Base-by-base conservation (phyloP, 2,888 invertebrate species). In the Diabrotica balteata region DNA sequence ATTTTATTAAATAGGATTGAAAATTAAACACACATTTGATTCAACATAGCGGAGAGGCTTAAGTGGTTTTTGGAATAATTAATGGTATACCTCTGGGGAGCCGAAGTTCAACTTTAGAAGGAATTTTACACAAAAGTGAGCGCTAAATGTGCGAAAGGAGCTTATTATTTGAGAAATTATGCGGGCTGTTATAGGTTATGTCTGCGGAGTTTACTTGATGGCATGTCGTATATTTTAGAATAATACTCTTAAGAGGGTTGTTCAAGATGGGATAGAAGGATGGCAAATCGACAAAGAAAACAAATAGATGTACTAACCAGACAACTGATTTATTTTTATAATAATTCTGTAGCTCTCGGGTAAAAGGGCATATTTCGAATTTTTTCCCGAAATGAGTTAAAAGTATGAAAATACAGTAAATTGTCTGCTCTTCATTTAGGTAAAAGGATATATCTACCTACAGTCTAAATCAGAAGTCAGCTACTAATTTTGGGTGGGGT, bases 1-100 rank as follows among this genome's bases (percentile, higher is more conserved):
- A 66, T 66, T 62, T 66, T 66, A 62, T 66, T 66, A 66, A 66
- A 66, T 62, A 62, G 66, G 66, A 62, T 66, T 62, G 62, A 50
- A 57, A 66, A 66, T 66, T 62, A 62, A 66, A 66, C 60, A 61
- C 66, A 60, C 62, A 58, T 66, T 66, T 62, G 66, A 66, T 62
- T 66, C 61, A 66, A 62, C 62, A 62, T 57, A 47, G 62, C 61
- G 54, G 43, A 61, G 59, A 47, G 58, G 66, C 66, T 66, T 66
- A 66, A 66, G 66, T 58, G 66, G 66, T 66, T 66, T 62, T 58
- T 22, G 9, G 66, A 47, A 58, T 66, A 66, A 66, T 66, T 66
- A 66, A 66, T 66, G 62, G 51, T 55, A 55, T 54, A 66, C 66
- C 66, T 62, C 54, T 7, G 47, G 52, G 53, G 58, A 53, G 22